A percentile compares a stretch with the other conserved stretches of the same genome.
Conservation (phyloP, 2,797 vertebrate genomes). For the Psittacula echo region DNA sequence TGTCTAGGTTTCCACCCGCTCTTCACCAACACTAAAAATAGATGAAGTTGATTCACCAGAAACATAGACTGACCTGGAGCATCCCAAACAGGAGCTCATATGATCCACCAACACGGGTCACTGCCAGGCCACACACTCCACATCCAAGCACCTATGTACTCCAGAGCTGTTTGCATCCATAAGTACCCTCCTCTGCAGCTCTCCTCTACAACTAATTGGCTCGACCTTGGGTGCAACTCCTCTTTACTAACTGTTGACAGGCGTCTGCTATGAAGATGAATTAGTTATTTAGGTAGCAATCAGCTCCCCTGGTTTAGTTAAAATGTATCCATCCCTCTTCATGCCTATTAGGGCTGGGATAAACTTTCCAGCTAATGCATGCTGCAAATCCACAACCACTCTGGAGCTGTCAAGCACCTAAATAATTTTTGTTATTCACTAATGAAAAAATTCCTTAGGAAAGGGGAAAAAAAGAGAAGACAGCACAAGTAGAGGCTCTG, state of each 20-base stretch:
- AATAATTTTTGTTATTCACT: conserved; percentile 68
- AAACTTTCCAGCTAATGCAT: conserved; percentile 69
- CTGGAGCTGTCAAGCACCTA: conserved; percentile 54
- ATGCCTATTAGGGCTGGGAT: conserved; percentile 68
- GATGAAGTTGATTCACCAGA: neutral
- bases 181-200: neutral
- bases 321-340: conserved; percentile 75
- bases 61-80: neutral
- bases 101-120: rapidly evolving
- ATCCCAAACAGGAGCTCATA: neutral
- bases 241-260: conserved; percentile 39
- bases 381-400: conserved; percentile 61
- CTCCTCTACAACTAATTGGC: conserved; percentile 51
- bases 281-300: conserved; percentile 75
- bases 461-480: neutral
- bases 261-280: conserved; percentile 74
- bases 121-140: neutral
- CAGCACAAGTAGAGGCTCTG: conserved; percentile 16
- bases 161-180: neutral
- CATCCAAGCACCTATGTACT: neutral
- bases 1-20: neutral
- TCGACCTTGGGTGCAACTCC: conserved; percentile 67
- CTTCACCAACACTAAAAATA: neutral
- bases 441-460: conserved; percentile 72
- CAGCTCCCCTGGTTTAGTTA: conserved; percentile 68